Evolutionary conservation across 2,888 invertebrate genomes (phyloP).

Genomic region (Eupithecia vulgata): DNA sequence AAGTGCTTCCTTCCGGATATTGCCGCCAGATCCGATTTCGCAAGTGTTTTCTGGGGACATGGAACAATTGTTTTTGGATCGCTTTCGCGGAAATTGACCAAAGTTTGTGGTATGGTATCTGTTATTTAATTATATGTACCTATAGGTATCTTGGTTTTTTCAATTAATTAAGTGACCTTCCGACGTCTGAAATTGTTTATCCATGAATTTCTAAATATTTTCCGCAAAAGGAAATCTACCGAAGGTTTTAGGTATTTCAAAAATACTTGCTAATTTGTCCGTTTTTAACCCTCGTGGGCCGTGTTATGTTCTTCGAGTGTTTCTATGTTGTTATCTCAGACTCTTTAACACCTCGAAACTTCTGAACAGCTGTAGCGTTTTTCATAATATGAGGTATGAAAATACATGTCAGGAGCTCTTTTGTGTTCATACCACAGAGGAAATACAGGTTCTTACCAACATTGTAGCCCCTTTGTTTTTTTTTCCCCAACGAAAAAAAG

Average conservation of each 20-base stretch:
- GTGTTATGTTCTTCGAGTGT: not conserved
- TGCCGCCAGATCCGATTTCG: slow-evolving; percentile 14
- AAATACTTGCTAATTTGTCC: not conserved
- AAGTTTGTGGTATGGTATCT: not conserved
- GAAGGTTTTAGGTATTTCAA: not conserved
- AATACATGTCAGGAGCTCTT: not conserved
- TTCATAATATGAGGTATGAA: not conserved
- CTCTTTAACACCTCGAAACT: not conserved
- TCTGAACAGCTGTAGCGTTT: not conserved
- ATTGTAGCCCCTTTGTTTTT: not conserved
- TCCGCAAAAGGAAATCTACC: not conserved
- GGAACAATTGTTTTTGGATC: not conserved
- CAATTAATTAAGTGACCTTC: not conserved
- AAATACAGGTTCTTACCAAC: not conserved
- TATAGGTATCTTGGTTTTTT: not conserved
- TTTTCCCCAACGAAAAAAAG: too few species aligned
- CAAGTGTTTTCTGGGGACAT: slow-evolving; percentile 10
- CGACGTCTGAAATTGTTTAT: not conserved
- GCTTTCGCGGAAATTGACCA: not conserved
- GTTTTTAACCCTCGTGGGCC: not conserved
- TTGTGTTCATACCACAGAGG: too few species aligned
- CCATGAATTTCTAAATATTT: not conserved
- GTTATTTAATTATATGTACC: not conserved
- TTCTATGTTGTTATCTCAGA: not conserved
- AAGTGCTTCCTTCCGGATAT: slow-evolving; percentile 16